Conservation (phyloP, 2,888 invertebrate species). For the Lasioglossum zephyrum region DNA sequence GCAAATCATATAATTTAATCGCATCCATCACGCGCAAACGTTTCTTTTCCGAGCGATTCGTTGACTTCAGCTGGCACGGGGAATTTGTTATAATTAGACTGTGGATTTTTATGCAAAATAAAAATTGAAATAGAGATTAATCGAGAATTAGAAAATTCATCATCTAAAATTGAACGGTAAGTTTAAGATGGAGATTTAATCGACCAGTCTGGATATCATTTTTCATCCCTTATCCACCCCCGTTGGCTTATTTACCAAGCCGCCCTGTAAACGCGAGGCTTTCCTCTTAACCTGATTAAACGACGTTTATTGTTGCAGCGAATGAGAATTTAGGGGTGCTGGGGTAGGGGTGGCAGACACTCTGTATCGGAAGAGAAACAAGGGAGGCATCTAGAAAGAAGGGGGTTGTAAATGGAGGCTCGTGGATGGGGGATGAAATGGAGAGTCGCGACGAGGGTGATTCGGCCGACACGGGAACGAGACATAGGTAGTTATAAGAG, state of each 20-base stretch:
- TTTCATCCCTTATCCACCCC: neutral
- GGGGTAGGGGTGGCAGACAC: neutral
- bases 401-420: slow-evolving; percentile 3
- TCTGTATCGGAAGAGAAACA: slow-evolving; percentile 38
- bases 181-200: neutral
- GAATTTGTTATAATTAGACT: neutral
- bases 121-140: too few species aligned
- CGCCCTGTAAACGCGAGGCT: slow-evolving; percentile 48
- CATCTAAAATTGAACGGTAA: neutral
- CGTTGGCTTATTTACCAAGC: neutral
- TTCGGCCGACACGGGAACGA: neutral
- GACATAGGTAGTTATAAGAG: slow-evolving; percentile 23
- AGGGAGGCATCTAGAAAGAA: slow-evolving; percentile 18
- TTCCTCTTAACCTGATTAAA: slow-evolving; percentile 78
- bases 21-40: neutral
- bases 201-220: neutral
- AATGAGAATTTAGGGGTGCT: slow-evolving; percentile 41
- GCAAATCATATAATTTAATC: neutral
- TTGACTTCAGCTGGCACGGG: accelerated
- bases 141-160: too few species aligned
- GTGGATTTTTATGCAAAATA: too few species aligned
- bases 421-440: neutral
- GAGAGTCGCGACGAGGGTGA: slow-evolving; percentile 4
- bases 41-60: neutral
- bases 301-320: slow-evolving; percentile 74